These are phyloP conservation scores for Pelosia muscerda DNA, from an alignment of 2,888 invertebrate species.

Conservation along the genomic window DNA sequence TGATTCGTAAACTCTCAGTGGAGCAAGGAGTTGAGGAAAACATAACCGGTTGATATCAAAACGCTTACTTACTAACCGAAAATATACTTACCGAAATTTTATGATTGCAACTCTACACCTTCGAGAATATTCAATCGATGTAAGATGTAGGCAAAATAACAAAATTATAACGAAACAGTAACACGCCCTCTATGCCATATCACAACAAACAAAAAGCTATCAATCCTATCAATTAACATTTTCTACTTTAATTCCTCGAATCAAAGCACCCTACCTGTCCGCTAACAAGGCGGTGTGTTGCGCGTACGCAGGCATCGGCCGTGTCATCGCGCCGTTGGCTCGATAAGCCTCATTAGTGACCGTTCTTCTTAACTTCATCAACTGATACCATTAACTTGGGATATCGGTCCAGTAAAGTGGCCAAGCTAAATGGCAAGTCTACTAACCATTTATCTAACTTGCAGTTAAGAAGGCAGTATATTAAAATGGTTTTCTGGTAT, in stretches of 20 bases:
- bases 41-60: too few relatives aligned
- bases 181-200: slow-evolving; percentile 9
- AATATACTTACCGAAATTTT: neutral
- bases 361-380: slow-evolving; percentile 76
- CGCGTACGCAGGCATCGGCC: slow-evolving; percentile 74
- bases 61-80: too few relatives aligned
- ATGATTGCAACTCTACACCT: neutral
- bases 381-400: slow-evolving; percentile 59
- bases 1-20: too few relatives aligned
- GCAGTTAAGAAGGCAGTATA: slow-evolving; percentile 34
- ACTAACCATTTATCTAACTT: slow-evolving; percentile 27
- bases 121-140: neutral
- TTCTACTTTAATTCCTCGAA: slow-evolving; percentile 50
- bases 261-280: slow-evolving; percentile 55
- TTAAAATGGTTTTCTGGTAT: slow-evolving; percentile 15
- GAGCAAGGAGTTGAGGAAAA: too few relatives aligned
- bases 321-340: slow-evolving; percentile 72
- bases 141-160: neutral
- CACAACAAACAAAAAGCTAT: slow-evolving; percentile 45
- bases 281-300: slow-evolving; percentile 72
- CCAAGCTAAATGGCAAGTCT: slow-evolving; percentile 46
- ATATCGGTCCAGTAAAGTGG: slow-evolving; percentile 47
- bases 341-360: slow-evolving; percentile 83
- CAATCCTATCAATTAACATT: slow-evolving; percentile 50
- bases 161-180: slow-evolving; percentile 4